These are phyloP conservation scores for Xenentodon cancila DNA, from an alignment of 2,797 vertebrate species.

Conservation along the genomic window DNA sequence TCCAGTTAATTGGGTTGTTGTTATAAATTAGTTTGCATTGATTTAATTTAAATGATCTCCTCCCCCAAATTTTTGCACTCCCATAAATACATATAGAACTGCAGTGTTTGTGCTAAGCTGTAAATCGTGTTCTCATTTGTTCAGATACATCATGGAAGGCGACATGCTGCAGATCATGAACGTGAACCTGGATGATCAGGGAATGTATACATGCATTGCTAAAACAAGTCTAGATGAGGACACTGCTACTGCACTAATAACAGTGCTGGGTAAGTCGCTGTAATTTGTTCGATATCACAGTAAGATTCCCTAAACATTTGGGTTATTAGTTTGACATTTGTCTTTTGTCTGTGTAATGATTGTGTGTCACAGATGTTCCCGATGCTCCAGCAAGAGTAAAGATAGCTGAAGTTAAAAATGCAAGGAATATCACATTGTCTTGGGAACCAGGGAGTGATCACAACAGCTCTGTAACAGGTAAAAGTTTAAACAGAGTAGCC, in stretches of 20 bases:
- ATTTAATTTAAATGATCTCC: too few species aligned
- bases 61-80: too few species aligned
- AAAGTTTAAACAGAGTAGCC: neutral
- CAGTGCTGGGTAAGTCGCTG: slow-evolving; percentile 86
- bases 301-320: slow-evolving; percentile 1
- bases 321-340: neutral
- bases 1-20: too few species aligned
- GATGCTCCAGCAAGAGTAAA: slow-evolving; percentile 84
- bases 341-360: neutral
- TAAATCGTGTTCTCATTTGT: slow-evolving; percentile 22
- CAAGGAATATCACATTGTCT: slow-evolving; percentile 81
- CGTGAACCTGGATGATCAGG: slow-evolving; percentile 86
- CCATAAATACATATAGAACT: too few species aligned
- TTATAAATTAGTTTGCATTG: too few species aligned
- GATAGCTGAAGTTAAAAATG: slow-evolving; percentile 79
- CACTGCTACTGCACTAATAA: slow-evolving; percentile 76
- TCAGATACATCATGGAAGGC: slow-evolving; percentile 80
- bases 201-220: slow-evolving; percentile 86
- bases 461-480: slow-evolving; percentile 90
- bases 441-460: slow-evolving; percentile 88
- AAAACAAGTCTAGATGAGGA: slow-evolving; percentile 86
- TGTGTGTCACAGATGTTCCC: slow-evolving; percentile 85
- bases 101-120: neutral
- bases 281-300: slow-evolving; percentile 1
- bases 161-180: slow-evolving; percentile 86